Percentiles rank a stretch among this genome's conserved stretches.
These are phyloP conservation scores for Gallinago stenura DNA, from an alignment of 2,797 vertebrate species.

Conservation along the genomic window DNA sequence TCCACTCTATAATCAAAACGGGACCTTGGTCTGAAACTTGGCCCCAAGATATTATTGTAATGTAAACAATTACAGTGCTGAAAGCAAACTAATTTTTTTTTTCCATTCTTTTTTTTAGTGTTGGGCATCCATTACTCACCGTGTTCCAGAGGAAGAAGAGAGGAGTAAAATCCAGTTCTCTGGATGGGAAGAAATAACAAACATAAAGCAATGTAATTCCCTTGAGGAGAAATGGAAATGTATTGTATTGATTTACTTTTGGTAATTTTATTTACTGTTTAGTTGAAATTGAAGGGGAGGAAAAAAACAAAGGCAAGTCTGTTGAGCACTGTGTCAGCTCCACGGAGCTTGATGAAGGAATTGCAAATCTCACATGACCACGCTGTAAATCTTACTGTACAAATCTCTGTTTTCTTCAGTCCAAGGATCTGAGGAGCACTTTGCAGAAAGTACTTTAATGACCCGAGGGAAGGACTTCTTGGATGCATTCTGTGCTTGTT, in stretches of 20 bases:
- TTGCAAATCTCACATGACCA: not conserved
- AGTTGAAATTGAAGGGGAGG: not conserved
- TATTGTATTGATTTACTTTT: not conserved
- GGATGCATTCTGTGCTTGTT: not conserved
- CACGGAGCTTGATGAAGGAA: not conserved
- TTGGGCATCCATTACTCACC: not conserved
- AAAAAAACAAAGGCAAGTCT: not conserved
- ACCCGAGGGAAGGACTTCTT: not conserved
- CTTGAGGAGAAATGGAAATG: not conserved
- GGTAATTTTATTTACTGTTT: slow-evolving; percentile 24
- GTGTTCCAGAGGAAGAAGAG: not conserved
- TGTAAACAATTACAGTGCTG: not conserved
- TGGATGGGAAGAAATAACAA: not conserved
- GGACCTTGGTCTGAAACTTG: not conserved
- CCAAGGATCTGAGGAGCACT: not conserved
- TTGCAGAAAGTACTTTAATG: slow-evolving; percentile 24
- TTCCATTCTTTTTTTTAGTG: not conserved
- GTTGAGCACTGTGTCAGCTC: not conserved
- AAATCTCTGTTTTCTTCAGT: not conserved
- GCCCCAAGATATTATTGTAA: not conserved
- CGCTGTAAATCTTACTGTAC: not conserved
- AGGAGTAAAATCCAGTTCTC: not conserved
- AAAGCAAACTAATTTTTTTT: not conserved
- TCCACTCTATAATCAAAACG: not conserved
- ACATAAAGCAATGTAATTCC: not conserved